These are phyloP conservation scores for Apamea sordens DNA, from an alignment of 2,888 invertebrate genomes.

Conservation along the genomic window DNA sequence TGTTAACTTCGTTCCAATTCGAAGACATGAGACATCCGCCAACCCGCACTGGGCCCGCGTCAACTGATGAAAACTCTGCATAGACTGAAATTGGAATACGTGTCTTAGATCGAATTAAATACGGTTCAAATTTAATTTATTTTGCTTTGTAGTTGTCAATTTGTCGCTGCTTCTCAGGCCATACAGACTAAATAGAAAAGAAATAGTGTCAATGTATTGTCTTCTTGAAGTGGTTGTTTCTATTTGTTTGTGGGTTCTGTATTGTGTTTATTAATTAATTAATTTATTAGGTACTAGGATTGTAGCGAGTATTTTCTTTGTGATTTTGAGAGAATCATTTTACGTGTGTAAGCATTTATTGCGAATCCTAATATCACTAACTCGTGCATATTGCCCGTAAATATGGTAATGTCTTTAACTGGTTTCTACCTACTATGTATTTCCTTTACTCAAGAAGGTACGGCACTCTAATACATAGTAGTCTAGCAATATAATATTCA, in stretches of 20 bases:
- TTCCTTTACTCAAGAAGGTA: not conserved
- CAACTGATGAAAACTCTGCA: not conserved
- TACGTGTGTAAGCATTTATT: not conserved
- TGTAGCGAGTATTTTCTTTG: not conserved
- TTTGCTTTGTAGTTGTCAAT: not conserved
- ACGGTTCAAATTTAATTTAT: not conserved
- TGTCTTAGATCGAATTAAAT: not conserved
- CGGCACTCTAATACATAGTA: too few relatives aligned
- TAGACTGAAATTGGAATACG: not conserved
- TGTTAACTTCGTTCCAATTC: too few relatives aligned
- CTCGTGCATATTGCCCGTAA: not conserved
- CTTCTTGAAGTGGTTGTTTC: not conserved
- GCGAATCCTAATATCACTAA: not conserved
- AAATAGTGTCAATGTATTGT: slow-evolving; percentile 52
- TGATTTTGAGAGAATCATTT: not conserved
- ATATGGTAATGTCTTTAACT: too few relatives aligned
- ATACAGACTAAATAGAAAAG: slow-evolving; percentile 29
- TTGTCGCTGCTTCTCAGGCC: slow-evolving; percentile 20
- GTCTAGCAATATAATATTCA: slow-evolving; percentile 19
- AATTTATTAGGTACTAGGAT: not conserved
- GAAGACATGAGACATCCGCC: too few relatives aligned
- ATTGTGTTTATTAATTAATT: slow-evolving; percentile 11
- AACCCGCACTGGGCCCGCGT: too few relatives aligned
- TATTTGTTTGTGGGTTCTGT: not conserved
- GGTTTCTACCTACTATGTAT: not conserved